Conservation (phyloP, 2,113 vertebrate genomes). For the Axis porcinus region DNA sequence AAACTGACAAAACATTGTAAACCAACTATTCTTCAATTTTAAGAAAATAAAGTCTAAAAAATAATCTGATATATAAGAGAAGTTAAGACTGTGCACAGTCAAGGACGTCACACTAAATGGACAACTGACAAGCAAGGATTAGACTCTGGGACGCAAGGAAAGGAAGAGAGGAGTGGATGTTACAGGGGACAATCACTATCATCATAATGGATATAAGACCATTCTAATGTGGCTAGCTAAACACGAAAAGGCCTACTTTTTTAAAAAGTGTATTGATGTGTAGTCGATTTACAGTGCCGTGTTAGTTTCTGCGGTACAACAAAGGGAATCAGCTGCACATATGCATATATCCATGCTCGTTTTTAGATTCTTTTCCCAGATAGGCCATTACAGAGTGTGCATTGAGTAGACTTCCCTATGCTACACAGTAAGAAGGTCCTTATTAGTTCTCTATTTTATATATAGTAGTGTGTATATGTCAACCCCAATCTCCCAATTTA, state of each 20-base stretch:
- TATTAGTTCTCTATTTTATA: background rate
- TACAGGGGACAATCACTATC: background rate
- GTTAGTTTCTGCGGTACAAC: background rate
- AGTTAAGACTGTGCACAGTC: background rate
- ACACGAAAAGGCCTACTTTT: background rate
- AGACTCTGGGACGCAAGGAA: background rate
- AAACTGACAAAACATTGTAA: background rate
- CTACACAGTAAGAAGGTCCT: background rate
- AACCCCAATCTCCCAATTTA: background rate
- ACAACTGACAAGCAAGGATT: conserved; percentile 7
- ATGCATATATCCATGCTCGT: background rate
- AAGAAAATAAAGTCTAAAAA: background rate
- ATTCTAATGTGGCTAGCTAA: background rate
- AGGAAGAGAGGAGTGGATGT: background rate
- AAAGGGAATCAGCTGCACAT: background rate
- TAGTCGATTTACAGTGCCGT: background rate
- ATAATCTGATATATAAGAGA: background rate
- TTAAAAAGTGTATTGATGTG: background rate
- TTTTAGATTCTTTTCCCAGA: background rate
- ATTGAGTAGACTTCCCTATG: background rate
- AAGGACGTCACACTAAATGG: background rate
- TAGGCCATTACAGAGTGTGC: background rate
- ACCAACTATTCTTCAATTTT: background rate
- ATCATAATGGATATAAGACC: background rate
- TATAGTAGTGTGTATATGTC: background rate